Evolutionary conservation across 2,797 vertebrate species (phyloP).

Genomic region (Todus mexicanus): DNA sequence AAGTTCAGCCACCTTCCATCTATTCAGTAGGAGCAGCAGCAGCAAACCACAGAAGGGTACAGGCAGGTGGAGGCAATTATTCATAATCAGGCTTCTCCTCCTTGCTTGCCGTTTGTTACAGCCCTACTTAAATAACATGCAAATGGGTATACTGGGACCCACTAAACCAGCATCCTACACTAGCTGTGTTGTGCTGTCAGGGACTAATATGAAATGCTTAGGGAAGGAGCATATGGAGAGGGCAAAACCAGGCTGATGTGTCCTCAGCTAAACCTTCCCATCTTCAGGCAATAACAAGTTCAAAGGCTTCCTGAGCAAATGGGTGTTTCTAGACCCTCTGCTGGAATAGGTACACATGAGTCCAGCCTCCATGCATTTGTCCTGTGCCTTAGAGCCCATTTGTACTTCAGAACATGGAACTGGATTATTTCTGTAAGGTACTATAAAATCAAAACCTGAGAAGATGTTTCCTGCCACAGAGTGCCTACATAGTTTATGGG

Average conservation of each 20-base stretch:
- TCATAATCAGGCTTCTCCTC: neutral
- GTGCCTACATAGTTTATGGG: neutral
- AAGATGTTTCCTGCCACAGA: neutral
- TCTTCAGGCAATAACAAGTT: neutral
- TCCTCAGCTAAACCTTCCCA: neutral
- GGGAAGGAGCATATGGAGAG: neutral
- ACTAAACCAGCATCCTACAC: neutral
- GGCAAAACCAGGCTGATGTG: neutral
- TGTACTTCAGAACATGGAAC: neutral
- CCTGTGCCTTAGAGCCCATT: neutral
- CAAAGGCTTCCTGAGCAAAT: neutral
- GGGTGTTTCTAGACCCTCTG: rapidly evolving
- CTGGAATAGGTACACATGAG: neutral
- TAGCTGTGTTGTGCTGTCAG: neutral
- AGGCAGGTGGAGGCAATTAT: neutral
- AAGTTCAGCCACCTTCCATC: neutral
- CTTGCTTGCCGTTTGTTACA: neutral
- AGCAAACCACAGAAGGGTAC: neutral
- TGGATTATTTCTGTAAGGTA: neutral
- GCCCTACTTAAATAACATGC: neutral
- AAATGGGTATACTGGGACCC: neutral
- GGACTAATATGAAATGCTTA: neutral
- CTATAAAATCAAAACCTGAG: neutral
- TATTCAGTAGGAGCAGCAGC: neutral
- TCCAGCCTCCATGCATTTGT: neutral